Conservation (phyloP, 1,140 invertebrate species). For the Stegodyphus dumicola region DNA sequence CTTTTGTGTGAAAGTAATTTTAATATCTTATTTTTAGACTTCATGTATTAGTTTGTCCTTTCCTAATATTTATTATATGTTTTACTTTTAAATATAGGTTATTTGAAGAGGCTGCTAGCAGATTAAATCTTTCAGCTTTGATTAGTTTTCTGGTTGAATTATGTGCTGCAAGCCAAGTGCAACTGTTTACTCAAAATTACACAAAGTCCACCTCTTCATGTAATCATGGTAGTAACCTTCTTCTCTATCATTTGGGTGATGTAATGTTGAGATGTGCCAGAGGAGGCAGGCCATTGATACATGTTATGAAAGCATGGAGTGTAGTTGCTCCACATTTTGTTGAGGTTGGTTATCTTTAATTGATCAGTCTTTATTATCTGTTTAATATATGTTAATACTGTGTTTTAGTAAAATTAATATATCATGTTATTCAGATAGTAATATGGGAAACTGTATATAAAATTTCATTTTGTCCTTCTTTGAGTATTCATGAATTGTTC, state of each 20-base stretch:
- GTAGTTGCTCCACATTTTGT: slow-evolving; percentile 90
- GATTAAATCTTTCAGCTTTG: slow-evolving; percentile 86
- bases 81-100: slow-evolving; percentile 65
- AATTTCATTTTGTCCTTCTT: no score
- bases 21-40: neutral
- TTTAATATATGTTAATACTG: neutral
- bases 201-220: slow-evolving; percentile 8
- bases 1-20: no score
- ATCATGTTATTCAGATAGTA: no score
- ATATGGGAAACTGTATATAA: no score
- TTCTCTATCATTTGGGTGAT: slow-evolving; percentile 85
- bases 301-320: slow-evolving; percentile 90
- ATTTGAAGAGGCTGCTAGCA: slow-evolving; percentile 83
- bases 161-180: slow-evolving; percentile 82
- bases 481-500: no score
- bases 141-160: slow-evolving; percentile 83
- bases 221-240: slow-evolving; percentile 66
- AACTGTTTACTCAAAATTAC: slow-evolving; percentile 73
- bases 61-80: neutral
- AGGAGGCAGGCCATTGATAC: slow-evolving; percentile 86
- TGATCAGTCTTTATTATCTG: neutral
- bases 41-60: neutral
- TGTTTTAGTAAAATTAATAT: neutral
- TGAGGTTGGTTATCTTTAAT: slow-evolving; percentile 74
- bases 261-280: slow-evolving; percentile 87